Percentiles rank a stretch among this genome's conserved stretches.
Evolutionary conservation across 2,888 invertebrate genomes (phyloP).

Genomic region (Amphimallon solstitiale): DNA sequence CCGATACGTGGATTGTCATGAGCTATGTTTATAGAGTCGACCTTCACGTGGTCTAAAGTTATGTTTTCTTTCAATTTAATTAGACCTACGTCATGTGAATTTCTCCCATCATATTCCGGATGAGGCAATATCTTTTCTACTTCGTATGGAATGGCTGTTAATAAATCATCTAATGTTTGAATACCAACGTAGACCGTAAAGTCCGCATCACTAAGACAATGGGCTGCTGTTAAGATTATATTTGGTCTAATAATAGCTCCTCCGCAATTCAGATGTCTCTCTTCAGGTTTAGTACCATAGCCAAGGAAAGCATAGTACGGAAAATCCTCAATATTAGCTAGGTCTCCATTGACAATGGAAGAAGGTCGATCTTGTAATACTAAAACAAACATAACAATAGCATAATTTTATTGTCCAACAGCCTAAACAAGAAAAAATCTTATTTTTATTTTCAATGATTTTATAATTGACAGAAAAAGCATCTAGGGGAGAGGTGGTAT

Average conservation of each 20-base stretch:
- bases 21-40: neutral
- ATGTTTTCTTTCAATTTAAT: neutral
- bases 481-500: no score
- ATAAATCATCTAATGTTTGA: neutral
- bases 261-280: conserved; percentile 24
- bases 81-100: conserved; percentile 2
- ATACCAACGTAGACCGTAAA: conserved; percentile 5
- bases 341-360: neutral
- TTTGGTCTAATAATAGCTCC: conserved; percentile 22
- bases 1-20: neutral
- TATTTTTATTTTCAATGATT: no score
- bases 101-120: no score
- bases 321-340: neutral
- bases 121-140: neutral
- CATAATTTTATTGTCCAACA: no score
- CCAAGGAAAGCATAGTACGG: neutral
- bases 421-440: no score
- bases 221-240: conserved; percentile 33
- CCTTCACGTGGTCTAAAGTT: neutral
- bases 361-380: neutral
- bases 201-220: conserved; percentile 14
- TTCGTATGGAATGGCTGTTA: neutral
- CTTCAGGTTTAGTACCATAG: neutral
- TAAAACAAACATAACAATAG: no score
- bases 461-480: no score